Evolutionary conservation across 2,888 invertebrate genomes (phyloP), one percentile per base, ranked within the genome.

Genomic region (Agrotis clavis): DNA sequence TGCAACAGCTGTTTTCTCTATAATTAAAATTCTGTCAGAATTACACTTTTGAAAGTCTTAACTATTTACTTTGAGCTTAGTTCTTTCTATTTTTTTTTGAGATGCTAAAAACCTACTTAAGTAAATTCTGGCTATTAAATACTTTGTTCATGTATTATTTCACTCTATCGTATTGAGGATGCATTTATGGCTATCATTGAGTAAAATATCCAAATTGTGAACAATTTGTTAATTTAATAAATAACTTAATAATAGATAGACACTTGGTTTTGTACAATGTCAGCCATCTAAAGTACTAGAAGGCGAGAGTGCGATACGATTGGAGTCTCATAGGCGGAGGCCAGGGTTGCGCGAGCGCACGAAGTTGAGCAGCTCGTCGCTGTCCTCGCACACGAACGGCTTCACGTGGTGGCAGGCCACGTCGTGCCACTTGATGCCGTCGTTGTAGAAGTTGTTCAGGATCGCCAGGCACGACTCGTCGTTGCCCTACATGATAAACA

Each of bases 331-430:
- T 88, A 98, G 97, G 92, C 98, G 98, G 87, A 98, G 97, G 90
- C 98, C 97, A 64, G 98, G 98, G 95, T 99, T 99, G 92, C 98
- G 98, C 71, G 98, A 98, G 89, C 98, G 98, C 74, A 99, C 99
- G 93, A 98, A 99, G 97, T 98, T 98, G 90, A 99, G 97, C 25
- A 99, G 97, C 92, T 98, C 98, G 89, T 98, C 98, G 92, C 98
- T 98, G 96, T 99, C 99, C 94, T 99, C 99, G 92, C 99, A 99
- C 45, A 99, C 98, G 96, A 98, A 98, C 41, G 98, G 98, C 94
- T 98, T 98, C 84, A 98, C 97, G 93, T 98, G 98, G 92, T 98
- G 98, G 91, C 98, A 98, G 84, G 98, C 98, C 50, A 98, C 98
- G 91, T 98, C 98, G 96, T 98, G 98, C 98, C 98, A 98, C 93